Percentiles rank a stretch among this genome's conserved stretches.
phyloP scores from a whole-genome alignment of 2,113 vertebrate species.

The Psittacula cyanocephala region DNA sequence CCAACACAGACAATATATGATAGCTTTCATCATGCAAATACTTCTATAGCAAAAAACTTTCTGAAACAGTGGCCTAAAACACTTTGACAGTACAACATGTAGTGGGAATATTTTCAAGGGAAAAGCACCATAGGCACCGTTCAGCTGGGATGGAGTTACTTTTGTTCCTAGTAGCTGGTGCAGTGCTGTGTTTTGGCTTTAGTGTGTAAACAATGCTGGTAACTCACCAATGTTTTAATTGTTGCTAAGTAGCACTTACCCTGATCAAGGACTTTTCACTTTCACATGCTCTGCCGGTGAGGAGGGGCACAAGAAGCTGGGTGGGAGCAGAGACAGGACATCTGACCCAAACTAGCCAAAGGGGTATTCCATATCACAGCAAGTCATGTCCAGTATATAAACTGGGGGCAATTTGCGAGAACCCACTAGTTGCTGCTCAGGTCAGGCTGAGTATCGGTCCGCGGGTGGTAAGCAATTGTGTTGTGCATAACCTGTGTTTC shows the following conservation, averaged over 20 bases:
- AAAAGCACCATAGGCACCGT: neutral
- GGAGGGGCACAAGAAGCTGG: neutral
- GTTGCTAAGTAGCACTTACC: neutral
- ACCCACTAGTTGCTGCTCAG: no score
- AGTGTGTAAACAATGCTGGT: neutral
- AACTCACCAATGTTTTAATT: neutral
- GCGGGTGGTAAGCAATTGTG: no score
- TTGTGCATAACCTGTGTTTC: no score
- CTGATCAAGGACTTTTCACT: neutral
- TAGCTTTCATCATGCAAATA: neutral
- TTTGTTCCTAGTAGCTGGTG: neutral
- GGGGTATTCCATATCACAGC: no score
- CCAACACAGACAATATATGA: neutral
- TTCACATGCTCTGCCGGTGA: neutral
- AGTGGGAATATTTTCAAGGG: constrained; percentile 9
- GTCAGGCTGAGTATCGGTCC: no score
- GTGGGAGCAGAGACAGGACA: no score
- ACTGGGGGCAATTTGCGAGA: no score
- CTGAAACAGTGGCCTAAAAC: constrained; percentile 22
- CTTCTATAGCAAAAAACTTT: neutral
- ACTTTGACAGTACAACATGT: neutral
- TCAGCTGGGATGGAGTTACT: neutral
- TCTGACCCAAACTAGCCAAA: no score
- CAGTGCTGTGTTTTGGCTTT: neutral
- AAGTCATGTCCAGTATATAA: no score